phyloP scores from a whole-genome alignment of 2,888 invertebrate genomes.

The Blastobasis adustella region DNA sequence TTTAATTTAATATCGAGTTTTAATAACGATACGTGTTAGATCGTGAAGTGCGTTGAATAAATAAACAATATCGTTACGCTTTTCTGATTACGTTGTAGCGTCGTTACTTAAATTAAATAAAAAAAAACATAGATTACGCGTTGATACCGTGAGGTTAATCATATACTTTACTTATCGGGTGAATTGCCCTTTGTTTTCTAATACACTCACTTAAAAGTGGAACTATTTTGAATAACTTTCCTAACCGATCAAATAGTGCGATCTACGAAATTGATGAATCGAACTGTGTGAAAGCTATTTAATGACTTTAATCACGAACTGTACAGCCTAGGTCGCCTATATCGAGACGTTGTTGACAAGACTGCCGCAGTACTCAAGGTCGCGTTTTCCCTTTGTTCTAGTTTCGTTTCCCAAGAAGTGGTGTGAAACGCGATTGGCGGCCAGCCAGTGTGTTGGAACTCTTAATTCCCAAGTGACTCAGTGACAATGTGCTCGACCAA shows the following conservation, averaged over 20 bases:
- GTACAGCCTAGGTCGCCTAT: no score
- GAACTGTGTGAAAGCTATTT: no score
- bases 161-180: constrained; percentile 1
- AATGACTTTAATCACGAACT: no score
- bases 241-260: no score
- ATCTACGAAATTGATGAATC: no score
- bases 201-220: not conserved
- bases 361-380: constrained; percentile 19
- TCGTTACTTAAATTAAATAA: not conserved
- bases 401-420: constrained; percentile 18
- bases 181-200: constrained; percentile 1
- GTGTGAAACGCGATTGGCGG: constrained; percentile 22
- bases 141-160: constrained; percentile 1
- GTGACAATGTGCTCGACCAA: constrained; percentile 35
- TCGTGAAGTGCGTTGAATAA: no score
- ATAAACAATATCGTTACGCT: not conserved
- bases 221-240: not conserved
- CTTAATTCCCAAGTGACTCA: constrained; percentile 31
- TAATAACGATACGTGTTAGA: not conserved
- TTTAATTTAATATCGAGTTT: not conserved
- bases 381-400: constrained; percentile 16
- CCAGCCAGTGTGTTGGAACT: constrained; percentile 21
- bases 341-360: not conserved
- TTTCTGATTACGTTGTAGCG: not conserved
- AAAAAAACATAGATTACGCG: no score